Percentiles rank a stretch among this genome's conserved stretches.
These are phyloP conservation scores for Haliclystus octoradiatus DNA, from an alignment of 30 jellyfish, hydroid and myxozoan species.

Conservation along the genomic window DNA sequence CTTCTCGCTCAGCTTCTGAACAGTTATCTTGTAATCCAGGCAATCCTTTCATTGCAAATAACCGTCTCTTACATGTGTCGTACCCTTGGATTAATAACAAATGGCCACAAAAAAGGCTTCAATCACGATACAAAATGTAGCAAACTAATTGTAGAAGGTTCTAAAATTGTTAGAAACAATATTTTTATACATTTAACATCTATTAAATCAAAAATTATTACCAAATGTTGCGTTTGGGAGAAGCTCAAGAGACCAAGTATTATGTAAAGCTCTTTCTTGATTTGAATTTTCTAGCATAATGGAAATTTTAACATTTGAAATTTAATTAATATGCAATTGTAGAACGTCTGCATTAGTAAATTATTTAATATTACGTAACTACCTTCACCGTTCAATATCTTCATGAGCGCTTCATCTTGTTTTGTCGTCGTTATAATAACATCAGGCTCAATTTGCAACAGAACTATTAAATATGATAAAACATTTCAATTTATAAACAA, in stretches of 20 bases:
- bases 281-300: too few relatives aligned
- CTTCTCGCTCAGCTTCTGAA: conserved; percentile 48
- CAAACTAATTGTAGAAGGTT: too few relatives aligned
- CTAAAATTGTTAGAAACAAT: too few relatives aligned
- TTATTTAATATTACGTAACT: too few relatives aligned
- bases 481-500: too few relatives aligned
- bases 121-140: not conserved
- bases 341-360: not conserved
- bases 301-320: too few relatives aligned
- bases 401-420: conserved; percentile 62
- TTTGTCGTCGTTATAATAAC: conserved; percentile 78
- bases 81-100: conserved; percentile 23
- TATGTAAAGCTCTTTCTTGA: too few relatives aligned
- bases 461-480: conserved; percentile 26
- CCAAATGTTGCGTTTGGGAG: not conserved
- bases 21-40: conserved; percentile 67
- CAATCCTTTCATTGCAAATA: conserved; percentile 50
- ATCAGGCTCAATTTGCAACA: conserved; percentile 61
- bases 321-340: not conserved
- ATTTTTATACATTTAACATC: too few relatives aligned
- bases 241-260: not conserved
- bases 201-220: too few relatives aligned
- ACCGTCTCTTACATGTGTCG: conserved; percentile 77
- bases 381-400: conserved; percentile 56
- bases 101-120: not conserved